A percentile compares a stretch with the other conserved stretches of the same genome.
These are phyloP conservation scores for Sturnira hondurensis DNA, from an alignment of 2,113 vertebrate species.

Conservation along the genomic window DNA sequence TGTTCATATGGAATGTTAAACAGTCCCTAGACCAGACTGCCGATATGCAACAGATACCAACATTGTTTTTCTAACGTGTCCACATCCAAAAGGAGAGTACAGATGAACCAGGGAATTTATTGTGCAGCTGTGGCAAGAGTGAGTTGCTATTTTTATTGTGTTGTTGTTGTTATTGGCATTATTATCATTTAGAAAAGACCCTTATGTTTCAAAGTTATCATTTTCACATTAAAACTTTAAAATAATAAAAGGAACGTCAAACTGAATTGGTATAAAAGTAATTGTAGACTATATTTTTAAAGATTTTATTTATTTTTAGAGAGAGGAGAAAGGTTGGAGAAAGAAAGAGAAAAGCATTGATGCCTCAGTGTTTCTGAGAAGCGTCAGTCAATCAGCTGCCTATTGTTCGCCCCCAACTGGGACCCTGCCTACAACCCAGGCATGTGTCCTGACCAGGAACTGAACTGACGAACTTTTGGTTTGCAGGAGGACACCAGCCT, in stretches of 20 bases:
- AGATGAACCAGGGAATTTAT: background rate
- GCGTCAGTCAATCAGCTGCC: too few relatives aligned
- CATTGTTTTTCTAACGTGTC: background rate
- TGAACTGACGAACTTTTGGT: too few relatives aligned
- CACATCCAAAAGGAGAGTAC: background rate
- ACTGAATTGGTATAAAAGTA: background rate
- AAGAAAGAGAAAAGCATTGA: too few relatives aligned
- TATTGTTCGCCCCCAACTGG: too few relatives aligned
- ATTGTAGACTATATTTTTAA: background rate
- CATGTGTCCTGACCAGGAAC: too few relatives aligned
- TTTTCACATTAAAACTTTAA: background rate
- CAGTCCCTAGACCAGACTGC: background rate
- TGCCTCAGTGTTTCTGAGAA: too few relatives aligned
- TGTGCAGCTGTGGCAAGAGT: background rate
- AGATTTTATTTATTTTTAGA: too few relatives aligned
- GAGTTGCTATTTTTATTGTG: background rate
- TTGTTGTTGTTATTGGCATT: background rate
- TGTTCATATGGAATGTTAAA: background rate
- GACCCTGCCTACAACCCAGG: too few relatives aligned
- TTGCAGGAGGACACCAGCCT: too few relatives aligned
- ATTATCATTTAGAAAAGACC: background rate
- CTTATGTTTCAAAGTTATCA: background rate
- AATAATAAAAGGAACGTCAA: background rate
- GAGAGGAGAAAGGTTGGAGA: too few relatives aligned
- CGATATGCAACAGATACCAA: background rate